Evolutionary conservation across 2,113 vertebrate genomes (phyloP), one percentile per base, ranked within the genome.

Genomic region (Pipra filicauda): DNA sequence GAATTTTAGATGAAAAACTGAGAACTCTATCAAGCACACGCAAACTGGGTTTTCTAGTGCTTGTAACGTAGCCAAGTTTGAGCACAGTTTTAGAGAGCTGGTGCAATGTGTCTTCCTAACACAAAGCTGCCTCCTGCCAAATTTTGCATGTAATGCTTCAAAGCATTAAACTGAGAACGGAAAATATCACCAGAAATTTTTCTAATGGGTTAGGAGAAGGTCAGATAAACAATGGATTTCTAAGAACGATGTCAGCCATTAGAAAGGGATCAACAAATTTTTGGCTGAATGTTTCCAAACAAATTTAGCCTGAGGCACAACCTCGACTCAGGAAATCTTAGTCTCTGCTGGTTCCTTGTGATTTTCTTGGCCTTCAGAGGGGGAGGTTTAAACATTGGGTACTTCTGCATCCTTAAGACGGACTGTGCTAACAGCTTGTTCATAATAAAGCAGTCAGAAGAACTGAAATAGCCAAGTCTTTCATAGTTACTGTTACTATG

Each of bases 401-500:
- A 74, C 52, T 93, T 88, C 79, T 58, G 19, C 85, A 91, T 88
- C 85, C 79, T 91, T 88, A 88, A 90, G 96, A 86, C 84, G 95
- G 91, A 90, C 92, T 86, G 83, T 44, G 55, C 83, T 81, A 95
- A 88, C 92, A 95, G 86, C 83, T 86, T 95, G 88, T 64, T 92
- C 70, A 59, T 49, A 92, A 67, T 80, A 86, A 95, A 97, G 72
- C 94, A 95, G 79, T 86, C 92, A 80, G 83, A 76, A 78, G 76
- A 92, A 55, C 86, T 81, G 93, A 95, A 93, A 95, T 86, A 95
- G 93, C 91, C 91, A 81, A 97, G 57, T 18, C 80, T 92, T 91
- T 95, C 96, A 81, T 96, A 97, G 95, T 93, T 97, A 95, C 91
- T 58, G 91, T 95, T 96, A 95, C 96, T 86, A 93, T 91, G 96